Base-by-base conservation (phyloP, 2,888 invertebrate genomes). In the Atrina japonica region DNA sequence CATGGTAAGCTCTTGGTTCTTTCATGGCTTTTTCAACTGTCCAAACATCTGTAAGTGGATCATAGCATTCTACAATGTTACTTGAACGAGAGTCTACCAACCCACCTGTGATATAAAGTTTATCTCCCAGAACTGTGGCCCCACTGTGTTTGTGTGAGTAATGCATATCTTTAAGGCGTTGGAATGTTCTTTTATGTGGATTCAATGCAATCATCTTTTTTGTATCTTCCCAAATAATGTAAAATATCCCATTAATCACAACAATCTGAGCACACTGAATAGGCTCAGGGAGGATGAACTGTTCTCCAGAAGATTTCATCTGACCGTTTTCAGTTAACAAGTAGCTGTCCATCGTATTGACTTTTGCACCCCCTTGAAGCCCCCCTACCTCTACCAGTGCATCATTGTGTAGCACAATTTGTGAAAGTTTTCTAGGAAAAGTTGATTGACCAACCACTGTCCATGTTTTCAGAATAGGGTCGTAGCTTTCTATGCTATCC, bases 141-240 rank as follows among this genome's bases (percentile, higher is more conserved):
- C 87, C 87, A 70, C 88, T 81, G 65, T 86, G 83, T 40, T 84
- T 81, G 64, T 88, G 86, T 25, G 77, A 70, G 70, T 83, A 83
- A 50, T 80, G 76, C 79, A 88, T 73, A 64, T 86, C 84, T 2
- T 88, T 81, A 23, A 89, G 79, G 49, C 81, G 74, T 41, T 86
- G 83, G 81, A 89, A 89, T 67, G 86, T 88, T 56, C 88, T 75
- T 70, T 86, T 88, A 58, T 83, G 78, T 14, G 89, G 89, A 69
- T 88, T 86, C 18, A 90, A 77, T 3, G 87, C 84, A 66, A 89
- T 88, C 70, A 89, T 74, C 72, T 88, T 88, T 69, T 83, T 84
- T 1, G 83, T 73, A 70, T 89, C 88, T 68, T 89, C 87, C 89
- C 90, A 90, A n/a, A 90, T 82, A 66, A 90, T 89, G 79, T 88